phyloP scores from a whole-genome alignment of 2,888 invertebrate species.

The Vanessa cardui region DNA sequence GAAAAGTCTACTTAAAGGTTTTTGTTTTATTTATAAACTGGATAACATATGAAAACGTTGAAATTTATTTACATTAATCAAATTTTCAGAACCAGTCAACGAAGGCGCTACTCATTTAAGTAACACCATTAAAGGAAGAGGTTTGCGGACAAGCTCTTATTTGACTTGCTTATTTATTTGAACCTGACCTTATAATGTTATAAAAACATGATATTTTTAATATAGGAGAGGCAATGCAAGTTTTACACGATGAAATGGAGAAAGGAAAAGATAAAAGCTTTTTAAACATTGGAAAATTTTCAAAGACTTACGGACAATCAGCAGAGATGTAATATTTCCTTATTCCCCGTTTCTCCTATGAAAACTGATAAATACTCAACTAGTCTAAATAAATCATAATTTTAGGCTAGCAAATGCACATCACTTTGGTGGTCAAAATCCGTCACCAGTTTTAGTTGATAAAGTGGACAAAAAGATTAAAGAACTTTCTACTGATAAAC shows the following conservation, averaged over 20 bases:
- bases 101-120: slow-evolving; percentile 61
- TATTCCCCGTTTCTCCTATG: no score
- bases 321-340: slow-evolving; percentile 51
- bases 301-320: slow-evolving; percentile 50
- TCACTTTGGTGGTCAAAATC: slow-evolving; percentile 49
- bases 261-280: slow-evolving; percentile 54
- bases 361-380: no score
- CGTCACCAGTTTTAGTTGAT: slow-evolving; percentile 51
- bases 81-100: slow-evolving; percentile 50
- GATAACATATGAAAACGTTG: not conserved
- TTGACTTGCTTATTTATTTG: not conserved
- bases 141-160: slow-evolving; percentile 42
- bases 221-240: slow-evolving; percentile 58
- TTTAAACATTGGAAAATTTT: slow-evolving; percentile 53
- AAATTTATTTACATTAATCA: not conserved
- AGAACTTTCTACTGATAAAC: slow-evolving; percentile 39
- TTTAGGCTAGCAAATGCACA: slow-evolving; percentile 52
- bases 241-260: slow-evolving; percentile 51
- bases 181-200: not conserved
- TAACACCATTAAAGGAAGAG: slow-evolving; percentile 58
- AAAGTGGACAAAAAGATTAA: slow-evolving; percentile 49
- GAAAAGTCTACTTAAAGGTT: slow-evolving; percentile 54
- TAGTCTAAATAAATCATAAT: not conserved
- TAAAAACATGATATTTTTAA: not conserved
- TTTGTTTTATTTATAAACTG: not conserved